These are phyloP conservation scores for Triops cancriformis DNA, from an alignment of 1,140 invertebrate species.

Conservation along the genomic window DNA sequence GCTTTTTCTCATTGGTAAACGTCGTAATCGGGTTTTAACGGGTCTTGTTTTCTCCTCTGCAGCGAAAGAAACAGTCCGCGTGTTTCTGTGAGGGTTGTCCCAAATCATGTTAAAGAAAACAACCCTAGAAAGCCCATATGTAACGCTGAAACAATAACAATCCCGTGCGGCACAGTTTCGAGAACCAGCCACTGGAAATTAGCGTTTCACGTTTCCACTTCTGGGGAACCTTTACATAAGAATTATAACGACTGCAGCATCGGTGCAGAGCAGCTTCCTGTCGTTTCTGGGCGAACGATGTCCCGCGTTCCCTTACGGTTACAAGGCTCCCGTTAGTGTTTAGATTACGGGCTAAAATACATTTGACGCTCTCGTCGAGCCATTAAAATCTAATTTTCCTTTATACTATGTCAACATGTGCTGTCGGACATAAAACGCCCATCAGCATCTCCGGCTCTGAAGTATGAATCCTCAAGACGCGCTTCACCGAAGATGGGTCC, in stretches of 20 bases:
- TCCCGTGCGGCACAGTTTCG: too few species aligned
- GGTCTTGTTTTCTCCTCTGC: not conserved
- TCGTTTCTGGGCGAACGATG: not conserved
- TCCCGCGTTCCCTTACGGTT: not conserved
- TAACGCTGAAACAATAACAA: too few species aligned
- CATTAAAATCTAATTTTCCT: not conserved
- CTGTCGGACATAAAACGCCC: not conserved
- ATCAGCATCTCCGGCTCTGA: not conserved
- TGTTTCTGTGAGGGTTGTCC: too few species aligned
- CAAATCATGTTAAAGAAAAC: too few species aligned
- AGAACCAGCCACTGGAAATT: too few species aligned
- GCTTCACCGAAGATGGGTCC: not conserved
- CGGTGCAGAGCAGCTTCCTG: not conserved
- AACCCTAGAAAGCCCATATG: too few species aligned
- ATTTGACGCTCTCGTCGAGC: not conserved
- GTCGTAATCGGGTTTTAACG: not conserved
- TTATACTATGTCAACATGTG: not conserved
- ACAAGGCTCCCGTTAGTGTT: not conserved
- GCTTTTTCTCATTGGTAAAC: not conserved
- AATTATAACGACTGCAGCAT: too few species aligned
- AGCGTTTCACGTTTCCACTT: too few species aligned
- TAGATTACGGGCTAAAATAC: not conserved
- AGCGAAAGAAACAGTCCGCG: not conserved
- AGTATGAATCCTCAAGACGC: not conserved
- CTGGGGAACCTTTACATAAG: too few species aligned